These are phyloP conservation scores for Imbricaverruca yamaguchii DNA, from an alignment of 2,888 invertebrate genomes.

Conservation along the genomic window DNA sequence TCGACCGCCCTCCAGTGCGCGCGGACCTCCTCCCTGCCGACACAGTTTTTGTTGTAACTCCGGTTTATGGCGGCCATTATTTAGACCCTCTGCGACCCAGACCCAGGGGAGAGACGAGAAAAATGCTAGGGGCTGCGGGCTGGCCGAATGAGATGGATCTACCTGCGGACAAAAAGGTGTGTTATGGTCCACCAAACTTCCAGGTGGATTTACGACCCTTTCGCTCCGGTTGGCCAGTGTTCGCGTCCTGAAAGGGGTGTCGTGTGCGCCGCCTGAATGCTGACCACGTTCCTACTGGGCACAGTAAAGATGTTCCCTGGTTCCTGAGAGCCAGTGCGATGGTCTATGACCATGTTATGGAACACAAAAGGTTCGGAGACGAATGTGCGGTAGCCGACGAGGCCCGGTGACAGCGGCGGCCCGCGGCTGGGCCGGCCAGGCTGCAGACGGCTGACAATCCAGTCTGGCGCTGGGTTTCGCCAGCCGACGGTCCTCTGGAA, in stretches of 20 bases:
- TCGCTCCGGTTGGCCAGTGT: not conserved
- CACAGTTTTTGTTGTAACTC: slow-evolving; percentile 13
- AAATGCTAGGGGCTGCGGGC: not conserved
- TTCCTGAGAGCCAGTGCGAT: not conserved
- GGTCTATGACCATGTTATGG: not conserved
- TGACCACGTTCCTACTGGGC: not conserved
- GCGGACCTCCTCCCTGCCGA: not conserved
- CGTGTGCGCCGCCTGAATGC: not conserved
- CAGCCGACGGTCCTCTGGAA: no score
- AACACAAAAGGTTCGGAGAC: no score
- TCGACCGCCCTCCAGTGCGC: no score
- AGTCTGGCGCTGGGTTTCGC: no score
- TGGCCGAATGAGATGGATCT: not conserved
- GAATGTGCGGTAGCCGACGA: no score
- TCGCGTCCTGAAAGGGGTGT: not conserved
- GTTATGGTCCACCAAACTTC: slow-evolving; percentile 17
- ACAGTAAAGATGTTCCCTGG: not conserved
- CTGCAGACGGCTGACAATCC: no score
- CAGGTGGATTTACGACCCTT: slow-evolving; percentile 1
- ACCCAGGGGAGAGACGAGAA: not conserved
- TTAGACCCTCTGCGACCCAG: not conserved
- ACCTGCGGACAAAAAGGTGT: slow-evolving; percentile 22
- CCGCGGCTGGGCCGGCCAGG: no score
- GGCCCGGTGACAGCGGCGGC: no score
- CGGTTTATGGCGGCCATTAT: not conserved